Evolutionary conservation across 2,888 invertebrate species (phyloP).

Genomic region (Papilio gigon): DNA sequence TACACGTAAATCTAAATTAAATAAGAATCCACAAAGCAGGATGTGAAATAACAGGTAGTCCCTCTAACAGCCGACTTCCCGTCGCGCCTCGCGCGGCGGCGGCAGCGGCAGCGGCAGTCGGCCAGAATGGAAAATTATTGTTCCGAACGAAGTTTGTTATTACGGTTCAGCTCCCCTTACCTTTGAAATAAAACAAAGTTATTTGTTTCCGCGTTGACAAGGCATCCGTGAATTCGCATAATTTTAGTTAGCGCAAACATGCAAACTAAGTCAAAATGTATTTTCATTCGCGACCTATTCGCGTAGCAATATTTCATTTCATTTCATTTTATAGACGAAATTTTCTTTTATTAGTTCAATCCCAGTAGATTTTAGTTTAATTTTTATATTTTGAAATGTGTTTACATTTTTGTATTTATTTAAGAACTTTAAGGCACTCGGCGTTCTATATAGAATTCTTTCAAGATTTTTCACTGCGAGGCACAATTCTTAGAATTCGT

Average conservation of each 20-base stretch:
- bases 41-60: slow-evolving; percentile 8
- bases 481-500: not conserved
- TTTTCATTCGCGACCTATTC: not conserved
- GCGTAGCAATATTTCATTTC: not conserved
- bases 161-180: slow-evolving; percentile 43
- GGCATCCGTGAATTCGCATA: slow-evolving; percentile 34
- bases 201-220: slow-evolving; percentile 30
- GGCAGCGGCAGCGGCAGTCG: slow-evolving; percentile 48
- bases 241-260: slow-evolving; percentile 30
- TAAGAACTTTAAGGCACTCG: not conserved
- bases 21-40: slow-evolving; percentile 15
- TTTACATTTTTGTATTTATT: not conserved
- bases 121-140: slow-evolving; percentile 55
- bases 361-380: not conserved
- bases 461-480: not conserved
- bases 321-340: not conserved
- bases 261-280: slow-evolving; percentile 22
- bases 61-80: slow-evolving; percentile 49
- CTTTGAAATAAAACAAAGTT: slow-evolving; percentile 41
- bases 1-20: not conserved
- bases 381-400: not conserved
- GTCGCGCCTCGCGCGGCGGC: slow-evolving; percentile 51
- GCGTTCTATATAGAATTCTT: not conserved
- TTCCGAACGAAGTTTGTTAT: slow-evolving; percentile 49
- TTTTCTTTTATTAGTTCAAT: not conserved